Conservation (phyloP, 2,113 vertebrate genomes). For the Myrmecophaga tridactyla region DNA sequence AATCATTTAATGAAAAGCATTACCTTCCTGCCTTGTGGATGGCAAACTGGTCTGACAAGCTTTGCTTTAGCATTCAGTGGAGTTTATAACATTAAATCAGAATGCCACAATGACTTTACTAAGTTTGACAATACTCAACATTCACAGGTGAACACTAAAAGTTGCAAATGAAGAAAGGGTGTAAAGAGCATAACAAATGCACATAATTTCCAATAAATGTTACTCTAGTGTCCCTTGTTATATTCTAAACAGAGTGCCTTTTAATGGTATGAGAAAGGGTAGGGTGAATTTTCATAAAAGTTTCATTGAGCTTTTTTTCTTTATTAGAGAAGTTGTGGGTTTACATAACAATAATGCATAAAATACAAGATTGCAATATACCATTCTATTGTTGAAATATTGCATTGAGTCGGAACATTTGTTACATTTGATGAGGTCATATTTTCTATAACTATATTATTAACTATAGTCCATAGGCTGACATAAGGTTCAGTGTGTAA, state of each 20-base stretch:
- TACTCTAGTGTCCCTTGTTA: constrained; percentile 61
- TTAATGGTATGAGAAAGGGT: constrained; percentile 37
- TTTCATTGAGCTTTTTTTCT: neutral
- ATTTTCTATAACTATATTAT: too few relatives aligned
- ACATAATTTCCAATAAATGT: constrained; percentile 70
- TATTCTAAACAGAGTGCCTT: constrained; percentile 47
- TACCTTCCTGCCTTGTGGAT: constrained; percentile 65
- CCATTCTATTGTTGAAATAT: too few relatives aligned
- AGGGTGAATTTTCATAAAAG: neutral
- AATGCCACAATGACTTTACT: constrained; percentile 79
- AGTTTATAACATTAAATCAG: constrained; percentile 78
- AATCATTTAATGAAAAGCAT: constrained; percentile 65
- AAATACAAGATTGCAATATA: too few relatives aligned
- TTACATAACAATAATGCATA: too few relatives aligned
- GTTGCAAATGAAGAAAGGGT: constrained; percentile 39
- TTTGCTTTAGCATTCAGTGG: constrained; percentile 47
- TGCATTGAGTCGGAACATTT: too few relatives aligned
- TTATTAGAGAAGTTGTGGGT: neutral
- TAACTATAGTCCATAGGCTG: too few relatives aligned
- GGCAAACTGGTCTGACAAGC: constrained; percentile 65
- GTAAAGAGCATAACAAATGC: constrained; percentile 59
- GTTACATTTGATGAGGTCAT: too few relatives aligned
- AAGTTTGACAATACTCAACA: constrained; percentile 60
- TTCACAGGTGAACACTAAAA: constrained; percentile 80
- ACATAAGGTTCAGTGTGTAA: too few relatives aligned